Conservation (phyloP, 64 coral and sea anemone genomes). For the Exaiptasia diaphana region DNA sequence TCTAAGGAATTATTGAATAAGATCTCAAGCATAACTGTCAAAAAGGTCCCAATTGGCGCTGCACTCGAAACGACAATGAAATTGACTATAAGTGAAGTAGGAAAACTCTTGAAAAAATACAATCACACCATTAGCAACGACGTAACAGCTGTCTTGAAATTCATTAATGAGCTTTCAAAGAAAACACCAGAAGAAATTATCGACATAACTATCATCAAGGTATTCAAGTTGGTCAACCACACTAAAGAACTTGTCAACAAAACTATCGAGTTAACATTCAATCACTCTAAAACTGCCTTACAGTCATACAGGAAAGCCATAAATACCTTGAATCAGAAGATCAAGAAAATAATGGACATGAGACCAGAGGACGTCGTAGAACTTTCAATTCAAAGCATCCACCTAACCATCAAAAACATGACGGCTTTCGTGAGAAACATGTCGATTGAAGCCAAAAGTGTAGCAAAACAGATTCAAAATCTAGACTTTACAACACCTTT, state of each 20-base stretch:
- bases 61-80: slow-evolving; percentile 51
- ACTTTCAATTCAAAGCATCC: slow-evolving; percentile 8
- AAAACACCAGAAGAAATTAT: slow-evolving; percentile 74
- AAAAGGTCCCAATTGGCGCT: slow-evolving; percentile 45
- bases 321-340: slow-evolving; percentile 50
- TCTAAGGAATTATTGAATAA: slow-evolving; percentile 45
- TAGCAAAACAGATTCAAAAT: slow-evolving; percentile 51
- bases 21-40: slow-evolving; percentile 58
- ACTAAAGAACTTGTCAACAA: slow-evolving; percentile 57
- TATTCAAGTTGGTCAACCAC: slow-evolving; percentile 38
- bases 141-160: slow-evolving; percentile 35
- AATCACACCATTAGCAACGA: slow-evolving; percentile 74
- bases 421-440: slow-evolving; percentile 49
- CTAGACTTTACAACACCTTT: slow-evolving; percentile 27
- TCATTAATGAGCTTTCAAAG: slow-evolving; percentile 62
- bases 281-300: slow-evolving; percentile 25
- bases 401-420: slow-evolving; percentile 38
- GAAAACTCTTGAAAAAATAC: slow-evolving; percentile 23
- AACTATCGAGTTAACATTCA: slow-evolving; percentile 34
- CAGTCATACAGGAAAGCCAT: slow-evolving; percentile 23
- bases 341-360: slow-evolving; percentile 39
- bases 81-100: slow-evolving; percentile 16
- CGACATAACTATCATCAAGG: slow-evolving; percentile 59
- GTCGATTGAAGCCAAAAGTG: slow-evolving; percentile 40
- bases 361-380: slow-evolving; percentile 48